Evolutionary conservation across 2,888 invertebrate species (phyloP), one percentile per base, ranked within the genome.

Genomic region (Diogma glabrata): DNA sequence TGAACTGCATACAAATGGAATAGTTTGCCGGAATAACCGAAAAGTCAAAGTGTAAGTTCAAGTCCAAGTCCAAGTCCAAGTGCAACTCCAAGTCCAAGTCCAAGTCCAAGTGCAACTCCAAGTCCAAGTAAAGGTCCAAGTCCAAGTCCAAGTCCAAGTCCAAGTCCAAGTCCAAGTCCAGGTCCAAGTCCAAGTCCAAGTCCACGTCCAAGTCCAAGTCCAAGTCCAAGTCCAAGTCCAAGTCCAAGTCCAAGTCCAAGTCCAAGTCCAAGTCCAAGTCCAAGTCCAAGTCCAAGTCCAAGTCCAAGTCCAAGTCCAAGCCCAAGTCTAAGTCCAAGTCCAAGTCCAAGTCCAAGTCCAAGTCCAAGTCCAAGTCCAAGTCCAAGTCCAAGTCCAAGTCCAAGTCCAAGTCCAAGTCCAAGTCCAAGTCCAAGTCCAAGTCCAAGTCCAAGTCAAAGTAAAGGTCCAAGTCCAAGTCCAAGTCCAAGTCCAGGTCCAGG

Each of bases 281-380:
- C n/a, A 36, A 36, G 36, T 36, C 2, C n/a, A 36, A 36, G 9
- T 36, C 36, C 1, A 36, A 36, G 36, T 36, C 7, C 16, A 36
- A 36, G 36, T 8, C 36, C 1, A 10, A 36, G 36, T 36, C 9
- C n/a, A 36, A 28, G 28, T n/a, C 28, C 24, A 50, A 50, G 50
- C 14, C n/a, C 24, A 43, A 50, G 14, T 12, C 19, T 24, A 47
- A 47, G 24, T 49, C 7, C 10, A 36, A 8, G 30, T n/a, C 16
- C 20, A 51, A 46, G 46, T 38, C 24, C 26, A 50, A 50, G 38
- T 23, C 8, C 10, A 46, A 50, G 4, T n/a, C n/a, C n/a, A 28
- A 28, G n/a, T 12, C 28, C 10, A 28, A 28, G 28, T n/a, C 28
- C 2, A 3, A 2, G 28, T 3, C 3, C n/a, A 28, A 28, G n/a